phyloP scores from a whole-genome alignment of 1,140 invertebrate genomes.

The Maniola jurtina region DNA sequence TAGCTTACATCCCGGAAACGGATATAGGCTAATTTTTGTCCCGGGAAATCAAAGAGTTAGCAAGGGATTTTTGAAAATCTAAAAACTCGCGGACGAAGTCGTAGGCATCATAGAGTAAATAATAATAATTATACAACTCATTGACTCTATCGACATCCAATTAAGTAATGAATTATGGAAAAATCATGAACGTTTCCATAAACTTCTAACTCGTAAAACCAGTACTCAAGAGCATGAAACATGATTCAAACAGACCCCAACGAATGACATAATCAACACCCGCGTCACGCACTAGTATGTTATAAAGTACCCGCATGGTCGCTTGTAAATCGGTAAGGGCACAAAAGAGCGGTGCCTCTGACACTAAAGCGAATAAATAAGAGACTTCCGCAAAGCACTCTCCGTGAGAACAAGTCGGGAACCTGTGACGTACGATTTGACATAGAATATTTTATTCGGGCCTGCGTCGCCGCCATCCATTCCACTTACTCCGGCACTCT shows the following conservation, averaged over 20 bases:
- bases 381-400: constrained; percentile 71
- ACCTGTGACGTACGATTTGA: constrained; percentile 76
- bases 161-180: too few species aligned
- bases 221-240: constrained; percentile 3
- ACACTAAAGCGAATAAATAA: constrained; percentile 73
- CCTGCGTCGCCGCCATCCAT: constrained; percentile 63
- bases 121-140: too few species aligned
- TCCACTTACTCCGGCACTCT: constrained; percentile 72
- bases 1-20: too few species aligned
- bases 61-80: too few species aligned
- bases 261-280: constrained; percentile 27
- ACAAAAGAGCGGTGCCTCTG: constrained; percentile 61
- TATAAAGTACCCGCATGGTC: constrained; percentile 49
- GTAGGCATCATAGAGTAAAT: too few species aligned
- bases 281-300: constrained; percentile 31
- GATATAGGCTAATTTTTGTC: too few species aligned
- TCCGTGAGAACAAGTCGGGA: constrained; percentile 67
- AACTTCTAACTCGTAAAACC: neutral
- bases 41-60: too few species aligned
- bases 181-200: neutral
- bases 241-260: constrained; percentile 17
- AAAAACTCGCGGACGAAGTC: too few species aligned
- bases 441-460: constrained; percentile 75
- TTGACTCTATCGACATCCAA: too few species aligned
- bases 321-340: constrained; percentile 58